Evolutionary conservation across 2,797 vertebrate genomes (phyloP).

Genomic region (Allobates femoralis): DNA sequence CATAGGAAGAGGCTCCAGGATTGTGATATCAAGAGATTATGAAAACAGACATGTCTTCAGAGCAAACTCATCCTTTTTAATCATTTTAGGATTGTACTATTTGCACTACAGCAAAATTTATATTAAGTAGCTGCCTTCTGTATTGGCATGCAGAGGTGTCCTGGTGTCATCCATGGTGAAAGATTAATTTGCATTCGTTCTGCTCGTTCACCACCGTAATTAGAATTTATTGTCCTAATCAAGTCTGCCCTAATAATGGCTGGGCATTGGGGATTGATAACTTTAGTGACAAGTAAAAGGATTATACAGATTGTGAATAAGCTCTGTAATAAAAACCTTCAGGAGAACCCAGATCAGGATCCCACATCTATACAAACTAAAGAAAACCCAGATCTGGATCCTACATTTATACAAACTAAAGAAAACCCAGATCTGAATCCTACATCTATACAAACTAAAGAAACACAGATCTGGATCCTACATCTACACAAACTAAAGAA

Average conservation of each 20-base stretch:
- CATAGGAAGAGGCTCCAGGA: neutral
- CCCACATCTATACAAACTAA: neutral
- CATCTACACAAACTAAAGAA: too few relatives aligned
- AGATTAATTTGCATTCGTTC: slow-evolving; percentile 52
- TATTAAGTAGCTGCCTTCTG: neutral
- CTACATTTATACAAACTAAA: too few relatives aligned
- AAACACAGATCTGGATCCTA: too few relatives aligned
- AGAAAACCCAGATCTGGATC: too few relatives aligned
- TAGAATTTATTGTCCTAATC: slow-evolving; percentile 57
- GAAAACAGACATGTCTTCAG: neutral
- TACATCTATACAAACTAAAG: neutral
- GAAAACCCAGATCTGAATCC: neutral
- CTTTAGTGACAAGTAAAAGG: slow-evolving; percentile 36
- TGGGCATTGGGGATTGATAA: slow-evolving; percentile 51
- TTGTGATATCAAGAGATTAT: neutral
- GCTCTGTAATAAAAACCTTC: neutral
- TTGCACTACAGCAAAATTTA: neutral
- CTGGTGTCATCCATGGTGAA: slow-evolving; percentile 2
- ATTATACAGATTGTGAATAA: neutral
- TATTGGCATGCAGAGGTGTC: neutral
- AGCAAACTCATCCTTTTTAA: neutral
- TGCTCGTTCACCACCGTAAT: slow-evolving; percentile 35
- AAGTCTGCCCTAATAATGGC: slow-evolving; percentile 41
- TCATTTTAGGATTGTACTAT: neutral
- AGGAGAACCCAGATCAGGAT: neutral